phyloP scores from a whole-genome alignment of 2,888 invertebrate genomes.

The Dasypogon diadema region DNA sequence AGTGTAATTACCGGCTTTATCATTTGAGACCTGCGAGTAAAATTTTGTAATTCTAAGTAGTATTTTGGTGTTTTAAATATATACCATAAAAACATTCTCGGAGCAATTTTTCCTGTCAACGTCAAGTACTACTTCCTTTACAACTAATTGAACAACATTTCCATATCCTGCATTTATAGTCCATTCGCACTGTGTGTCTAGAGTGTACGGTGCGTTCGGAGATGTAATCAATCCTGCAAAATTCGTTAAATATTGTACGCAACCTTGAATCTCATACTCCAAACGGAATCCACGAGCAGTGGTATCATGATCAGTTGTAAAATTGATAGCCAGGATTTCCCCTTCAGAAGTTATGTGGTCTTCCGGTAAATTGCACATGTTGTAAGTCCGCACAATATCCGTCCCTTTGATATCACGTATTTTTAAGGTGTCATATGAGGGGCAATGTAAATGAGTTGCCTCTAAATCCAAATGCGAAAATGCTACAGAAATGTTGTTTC shows the following conservation, averaged over 20 bases:
- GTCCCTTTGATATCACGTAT: slow-evolving; percentile 62
- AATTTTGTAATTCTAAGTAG: slow-evolving; percentile 7
- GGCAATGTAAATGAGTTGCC: no score
- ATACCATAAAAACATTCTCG: slow-evolving; percentile 74
- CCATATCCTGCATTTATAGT: slow-evolving; percentile 77
- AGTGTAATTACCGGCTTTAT: slow-evolving; percentile 72
- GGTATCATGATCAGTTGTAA: slow-evolving; percentile 72
- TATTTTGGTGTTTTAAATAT: no score
- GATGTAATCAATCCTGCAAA: slow-evolving; percentile 71
- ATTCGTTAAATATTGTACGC: slow-evolving; percentile 77
- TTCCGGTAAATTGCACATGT: slow-evolving; percentile 60
- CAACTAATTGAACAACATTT: slow-evolving; percentile 75
- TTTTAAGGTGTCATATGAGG: no score
- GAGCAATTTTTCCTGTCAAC: slow-evolving; percentile 70
- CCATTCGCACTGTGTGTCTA: slow-evolving; percentile 80
- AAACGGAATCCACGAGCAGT: slow-evolving; percentile 80
- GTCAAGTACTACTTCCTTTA: slow-evolving; percentile 77
- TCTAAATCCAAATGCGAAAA: slow-evolving; percentile 85
- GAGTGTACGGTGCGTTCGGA: slow-evolving; percentile 76
- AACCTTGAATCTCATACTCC: slow-evolving; percentile 84
- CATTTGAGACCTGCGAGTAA: slow-evolving; percentile 72
- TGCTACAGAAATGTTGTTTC: slow-evolving; percentile 83
- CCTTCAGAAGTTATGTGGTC: slow-evolving; percentile 59
- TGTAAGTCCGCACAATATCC: slow-evolving; percentile 52
- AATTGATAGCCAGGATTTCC: slow-evolving; percentile 70